Conservation (phyloP, 2,888 invertebrate genomes). For the Orthosia gothica region DNA sequence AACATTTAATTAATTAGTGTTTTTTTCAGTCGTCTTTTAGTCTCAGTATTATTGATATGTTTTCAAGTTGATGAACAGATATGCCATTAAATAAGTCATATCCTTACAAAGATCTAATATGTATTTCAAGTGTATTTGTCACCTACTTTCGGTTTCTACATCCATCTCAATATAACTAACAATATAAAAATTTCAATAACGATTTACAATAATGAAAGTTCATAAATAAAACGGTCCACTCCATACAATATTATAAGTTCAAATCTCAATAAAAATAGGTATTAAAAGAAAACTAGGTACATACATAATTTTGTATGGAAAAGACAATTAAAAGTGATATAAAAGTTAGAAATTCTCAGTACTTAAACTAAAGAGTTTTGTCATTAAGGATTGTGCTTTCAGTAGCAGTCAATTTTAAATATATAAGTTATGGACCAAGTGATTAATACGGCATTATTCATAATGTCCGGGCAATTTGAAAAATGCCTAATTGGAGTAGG, state of each 20-base stretch:
- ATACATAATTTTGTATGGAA: constrained; percentile 30
- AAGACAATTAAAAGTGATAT: not conserved
- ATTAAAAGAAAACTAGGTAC: constrained; percentile 9
- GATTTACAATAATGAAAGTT: constrained; percentile 26
- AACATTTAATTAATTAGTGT: too few species aligned
- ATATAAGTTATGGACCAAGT: too few species aligned
- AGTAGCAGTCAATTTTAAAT: not conserved
- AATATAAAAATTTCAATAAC: constrained; percentile 3
- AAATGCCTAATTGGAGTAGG: too few species aligned
- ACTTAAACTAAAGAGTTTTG: constrained; percentile 6
- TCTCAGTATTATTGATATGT: not conserved
- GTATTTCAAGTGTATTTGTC: constrained; percentile 8
- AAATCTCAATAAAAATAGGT: constrained; percentile 6
- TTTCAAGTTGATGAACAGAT: not conserved
- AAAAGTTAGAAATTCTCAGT: constrained; percentile 23
- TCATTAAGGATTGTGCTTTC: not conserved
- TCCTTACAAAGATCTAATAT: too few species aligned
- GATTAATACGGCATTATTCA: too few species aligned
- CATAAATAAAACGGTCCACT: constrained; percentile 7
- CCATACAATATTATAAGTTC: constrained; percentile 35
- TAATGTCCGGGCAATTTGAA: too few species aligned
- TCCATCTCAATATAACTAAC: not conserved
- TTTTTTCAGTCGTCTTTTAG: not conserved
- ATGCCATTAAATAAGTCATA: not conserved
- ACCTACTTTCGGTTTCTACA: constrained; percentile 29